Evolutionary conservation across 2,797 vertebrate genomes (phyloP).

Genomic region (Tapera naevia): DNA sequence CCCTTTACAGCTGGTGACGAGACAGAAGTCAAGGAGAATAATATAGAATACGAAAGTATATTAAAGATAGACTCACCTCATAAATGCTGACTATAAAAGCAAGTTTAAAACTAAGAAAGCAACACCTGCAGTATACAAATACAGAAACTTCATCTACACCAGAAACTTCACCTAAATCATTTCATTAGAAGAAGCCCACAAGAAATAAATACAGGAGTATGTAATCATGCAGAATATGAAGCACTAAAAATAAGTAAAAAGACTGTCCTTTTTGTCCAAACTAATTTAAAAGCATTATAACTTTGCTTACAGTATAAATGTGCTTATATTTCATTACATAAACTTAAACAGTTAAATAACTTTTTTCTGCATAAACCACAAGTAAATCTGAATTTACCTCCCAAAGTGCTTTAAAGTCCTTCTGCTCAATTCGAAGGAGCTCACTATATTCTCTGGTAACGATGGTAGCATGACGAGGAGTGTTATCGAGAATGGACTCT

Average conservation of each 20-base stretch:
- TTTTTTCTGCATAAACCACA: constrained; percentile 1
- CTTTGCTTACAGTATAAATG: background rate
- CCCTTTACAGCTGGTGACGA: background rate
- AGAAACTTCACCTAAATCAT: background rate
- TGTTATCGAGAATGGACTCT: constrained; percentile 97
- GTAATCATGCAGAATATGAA: constrained; percentile 53
- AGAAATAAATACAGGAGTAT: constrained; percentile 58
- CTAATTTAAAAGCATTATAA: constrained; percentile 32
- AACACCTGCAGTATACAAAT: constrained; percentile 10
- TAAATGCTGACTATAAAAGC: background rate
- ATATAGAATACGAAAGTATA: background rate
- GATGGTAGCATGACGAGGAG: constrained; percentile 94
- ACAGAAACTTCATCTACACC: constrained; percentile 44
- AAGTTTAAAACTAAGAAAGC: background rate
- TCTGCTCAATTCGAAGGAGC: constrained; percentile 93
- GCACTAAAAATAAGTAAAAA: constrained; percentile 24
- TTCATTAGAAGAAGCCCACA: background rate
- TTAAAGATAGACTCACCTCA: constrained; percentile 20
- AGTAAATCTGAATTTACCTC: constrained; percentile 83
- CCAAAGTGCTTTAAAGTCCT: constrained; percentile 95
- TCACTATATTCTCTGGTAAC: constrained; percentile 92
- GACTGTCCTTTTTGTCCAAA: constrained; percentile 41
- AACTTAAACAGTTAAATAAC: background rate
- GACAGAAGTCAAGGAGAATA: background rate
- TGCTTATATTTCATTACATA: background rate